A percentile compares a stretch with the other conserved stretches of the same genome.
These are phyloP conservation scores for Clarias fuscus DNA, from an alignment of 2,797 vertebrate genomes.

Conservation along the genomic window DNA sequence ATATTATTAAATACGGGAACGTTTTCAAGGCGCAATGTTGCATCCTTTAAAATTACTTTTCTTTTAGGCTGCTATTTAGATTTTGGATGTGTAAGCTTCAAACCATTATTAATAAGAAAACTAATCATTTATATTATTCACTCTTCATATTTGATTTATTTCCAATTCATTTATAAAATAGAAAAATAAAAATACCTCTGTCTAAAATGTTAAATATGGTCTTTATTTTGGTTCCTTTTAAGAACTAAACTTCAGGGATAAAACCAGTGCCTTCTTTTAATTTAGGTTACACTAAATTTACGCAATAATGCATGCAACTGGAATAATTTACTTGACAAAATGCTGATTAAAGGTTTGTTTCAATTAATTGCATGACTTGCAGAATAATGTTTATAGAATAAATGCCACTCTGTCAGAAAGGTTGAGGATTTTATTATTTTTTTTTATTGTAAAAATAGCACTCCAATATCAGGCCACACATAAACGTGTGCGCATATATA, in stretches of 20 bases:
- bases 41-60: neutral
- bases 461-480: neutral
- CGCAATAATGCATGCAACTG: neutral
- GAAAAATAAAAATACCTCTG: neutral
- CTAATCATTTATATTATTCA: neutral
- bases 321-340: neutral
- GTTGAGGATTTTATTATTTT: neutral
- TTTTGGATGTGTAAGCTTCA: neutral
- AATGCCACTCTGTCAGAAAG: neutral
- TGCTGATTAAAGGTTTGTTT: neutral
- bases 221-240: neutral
- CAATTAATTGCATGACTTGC: neutral
- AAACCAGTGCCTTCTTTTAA: neutral
- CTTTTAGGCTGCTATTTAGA: neutral
- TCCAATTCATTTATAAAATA: no score
- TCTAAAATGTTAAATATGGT: neutral
- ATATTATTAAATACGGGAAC: neutral
- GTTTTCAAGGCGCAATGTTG: neutral
- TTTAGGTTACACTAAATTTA: neutral
- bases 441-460: constrained; percentile 49
- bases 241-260: neutral
- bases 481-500: neutral
- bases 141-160: no score
- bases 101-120: neutral
- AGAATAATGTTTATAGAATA: neutral